Percentiles rank a stretch among this genome's conserved stretches.
Evolutionary conservation across 2,888 invertebrate species (phyloP).

Genomic region (Stenodema calcarata): DNA sequence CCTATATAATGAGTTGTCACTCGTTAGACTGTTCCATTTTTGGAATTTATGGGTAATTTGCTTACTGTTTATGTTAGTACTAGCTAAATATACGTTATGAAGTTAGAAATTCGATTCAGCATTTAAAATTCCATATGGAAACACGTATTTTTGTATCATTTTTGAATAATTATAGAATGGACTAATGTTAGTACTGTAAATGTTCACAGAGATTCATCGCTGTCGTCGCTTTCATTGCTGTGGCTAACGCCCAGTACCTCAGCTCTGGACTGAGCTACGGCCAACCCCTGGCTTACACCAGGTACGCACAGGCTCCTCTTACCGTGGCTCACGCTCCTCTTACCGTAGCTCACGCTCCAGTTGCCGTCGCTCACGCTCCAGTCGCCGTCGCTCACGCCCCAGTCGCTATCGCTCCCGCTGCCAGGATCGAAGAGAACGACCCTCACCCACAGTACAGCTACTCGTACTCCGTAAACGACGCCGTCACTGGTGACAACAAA

Average conservation of each 20-base stretch:
- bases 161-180: too few relatives aligned
- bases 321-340: background rate
- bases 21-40: too few relatives aligned
- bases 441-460: conserved; percentile 58
- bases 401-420: conserved; percentile 33
- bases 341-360: background rate
- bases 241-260: conserved; percentile 28
- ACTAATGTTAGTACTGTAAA: too few relatives aligned
- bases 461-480: conserved; percentile 57
- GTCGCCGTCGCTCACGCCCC: conserved; percentile 41
- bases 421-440: conserved; percentile 56
- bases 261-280: conserved; percentile 3
- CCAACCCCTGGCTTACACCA: conserved; percentile 12
- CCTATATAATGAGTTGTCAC: too few relatives aligned
- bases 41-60: too few relatives aligned
- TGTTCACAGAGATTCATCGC: conserved; percentile 10
- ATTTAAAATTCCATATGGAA: too few relatives aligned
- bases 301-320: conserved; percentile 15
- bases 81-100: too few relatives aligned
- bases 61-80: too few relatives aligned
- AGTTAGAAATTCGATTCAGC: too few relatives aligned
- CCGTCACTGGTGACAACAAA: conserved; percentile 58
- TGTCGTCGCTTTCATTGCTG: conserved; percentile 31
- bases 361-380: conserved; percentile 11
- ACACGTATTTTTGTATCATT: too few relatives aligned